These are phyloP conservation scores for Temnopleurus reevesii DNA, from an alignment of 53 echinoderm and acorn worm genomes.

Conservation along the genomic window DNA sequence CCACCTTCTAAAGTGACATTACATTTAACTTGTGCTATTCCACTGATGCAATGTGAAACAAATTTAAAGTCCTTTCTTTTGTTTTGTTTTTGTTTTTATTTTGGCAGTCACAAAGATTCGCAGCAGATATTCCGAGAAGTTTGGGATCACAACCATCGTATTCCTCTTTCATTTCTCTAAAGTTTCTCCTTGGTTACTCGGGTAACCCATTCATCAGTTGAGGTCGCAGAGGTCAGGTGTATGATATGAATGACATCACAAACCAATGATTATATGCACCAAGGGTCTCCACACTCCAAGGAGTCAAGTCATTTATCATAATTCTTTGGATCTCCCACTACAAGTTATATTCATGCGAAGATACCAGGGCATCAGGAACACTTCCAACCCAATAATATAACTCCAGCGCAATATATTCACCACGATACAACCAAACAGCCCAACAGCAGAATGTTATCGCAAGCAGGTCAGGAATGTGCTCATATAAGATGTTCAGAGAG, in stretches of 20 bases:
- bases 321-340: too few species aligned
- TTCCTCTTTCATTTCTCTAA: slow-evolving; percentile 10
- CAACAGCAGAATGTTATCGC: background rate
- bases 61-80: background rate
- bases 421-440: too few species aligned
- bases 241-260: background rate
- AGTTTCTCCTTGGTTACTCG: background rate
- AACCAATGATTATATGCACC: background rate
- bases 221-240: background rate
- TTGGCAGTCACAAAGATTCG: slow-evolving; percentile 14
- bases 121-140: slow-evolving; percentile 26
- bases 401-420: background rate
- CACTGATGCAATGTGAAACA: slow-evolving; percentile 21
- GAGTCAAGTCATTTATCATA: too few species aligned
- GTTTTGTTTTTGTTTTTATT: background rate
- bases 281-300: background rate
- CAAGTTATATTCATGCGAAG: too few species aligned
- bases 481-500: background rate
- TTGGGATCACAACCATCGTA: background rate
- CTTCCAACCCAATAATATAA: background rate
- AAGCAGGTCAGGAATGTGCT: background rate
- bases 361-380: too few species aligned
- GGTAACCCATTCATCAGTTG: background rate
- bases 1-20: background rate
- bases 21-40: slow-evolving; percentile 30